These are phyloP conservation scores for Gobio occitaniae DNA, from an alignment of 2,797 vertebrate genomes.

Conservation along the genomic window DNA sequence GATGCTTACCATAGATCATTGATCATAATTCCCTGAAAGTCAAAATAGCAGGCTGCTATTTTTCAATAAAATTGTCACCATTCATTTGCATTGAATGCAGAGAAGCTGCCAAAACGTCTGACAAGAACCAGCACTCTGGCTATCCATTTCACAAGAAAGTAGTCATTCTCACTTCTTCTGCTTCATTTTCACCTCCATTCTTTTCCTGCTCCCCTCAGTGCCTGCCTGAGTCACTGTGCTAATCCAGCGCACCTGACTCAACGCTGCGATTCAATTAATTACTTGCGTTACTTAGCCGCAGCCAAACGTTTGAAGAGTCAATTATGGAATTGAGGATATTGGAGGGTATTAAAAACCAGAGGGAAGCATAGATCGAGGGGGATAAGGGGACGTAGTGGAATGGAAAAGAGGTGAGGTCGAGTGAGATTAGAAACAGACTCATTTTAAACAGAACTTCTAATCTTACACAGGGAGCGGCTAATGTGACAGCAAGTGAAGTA, in stretches of 20 bases:
- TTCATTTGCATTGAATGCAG: constrained; percentile 13
- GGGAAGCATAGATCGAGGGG: constrained; percentile 26
- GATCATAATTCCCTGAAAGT: background rate
- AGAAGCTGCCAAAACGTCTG: constrained; percentile 20
- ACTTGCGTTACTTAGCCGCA: constrained; percentile 21
- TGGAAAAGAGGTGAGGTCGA: constrained; percentile 31
- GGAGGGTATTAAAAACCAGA: constrained; percentile 39
- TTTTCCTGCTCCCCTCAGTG: constrained; percentile 27
- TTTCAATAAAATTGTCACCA: background rate
- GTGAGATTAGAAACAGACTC: constrained; percentile 33
- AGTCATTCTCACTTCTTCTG: constrained; percentile 57
- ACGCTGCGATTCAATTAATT: constrained; percentile 50
- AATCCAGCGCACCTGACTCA: constrained; percentile 33
- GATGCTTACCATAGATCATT: background rate
- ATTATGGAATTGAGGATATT: constrained; percentile 40
- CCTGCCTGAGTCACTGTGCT: constrained; percentile 22
- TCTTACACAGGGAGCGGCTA: background rate
- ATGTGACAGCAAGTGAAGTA: background rate
- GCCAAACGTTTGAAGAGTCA: constrained; percentile 36
- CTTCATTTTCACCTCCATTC: constrained; percentile 57
- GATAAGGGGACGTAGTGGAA: constrained; percentile 27
- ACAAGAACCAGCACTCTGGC: constrained; percentile 6
- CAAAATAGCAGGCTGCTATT: background rate
- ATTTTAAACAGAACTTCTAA: constrained; percentile 17
- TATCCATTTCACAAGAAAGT: constrained; percentile 28